These are phyloP conservation scores for Diadegma fenestrale DNA, from an alignment of 2,888 invertebrate genomes.

Conservation along the genomic window DNA sequence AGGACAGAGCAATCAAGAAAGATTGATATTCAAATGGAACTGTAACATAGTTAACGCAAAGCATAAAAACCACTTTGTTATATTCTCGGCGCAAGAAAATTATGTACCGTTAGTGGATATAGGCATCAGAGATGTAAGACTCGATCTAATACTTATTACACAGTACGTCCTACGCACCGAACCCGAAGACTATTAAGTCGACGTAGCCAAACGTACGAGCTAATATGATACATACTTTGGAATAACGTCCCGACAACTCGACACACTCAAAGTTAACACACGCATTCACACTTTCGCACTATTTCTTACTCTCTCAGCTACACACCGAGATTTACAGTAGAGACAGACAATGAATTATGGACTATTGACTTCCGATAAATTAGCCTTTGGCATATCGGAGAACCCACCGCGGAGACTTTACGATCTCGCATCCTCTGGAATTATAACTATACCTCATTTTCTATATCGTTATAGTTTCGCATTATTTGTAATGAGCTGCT, in stretches of 20 bases:
- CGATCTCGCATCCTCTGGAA: conserved; percentile 46
- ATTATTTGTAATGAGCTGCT: conserved; percentile 55
- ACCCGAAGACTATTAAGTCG: conserved; percentile 45
- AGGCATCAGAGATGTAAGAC: conserved; percentile 34
- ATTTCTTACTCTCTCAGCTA: conserved; percentile 10
- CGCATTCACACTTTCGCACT: background rate
- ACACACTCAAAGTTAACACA: conserved; percentile 49
- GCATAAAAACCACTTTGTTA: conserved; percentile 46
- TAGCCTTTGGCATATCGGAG: conserved; percentile 54
- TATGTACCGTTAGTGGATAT: conserved; percentile 51
- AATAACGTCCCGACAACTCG: conserved; percentile 41
- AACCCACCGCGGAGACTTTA: conserved; percentile 49
- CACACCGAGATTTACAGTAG: conserved; percentile 48
- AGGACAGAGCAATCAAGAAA: conserved; percentile 52
- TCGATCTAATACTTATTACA: conserved; percentile 58
- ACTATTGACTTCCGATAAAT: conserved; percentile 67
- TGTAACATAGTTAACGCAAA: conserved; percentile 55
- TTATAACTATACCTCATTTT: conserved; percentile 42
- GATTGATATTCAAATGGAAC: conserved; percentile 63
- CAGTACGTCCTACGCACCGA: conserved; percentile 62
- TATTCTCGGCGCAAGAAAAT: conserved; percentile 31
- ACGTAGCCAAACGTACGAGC: conserved; percentile 38
- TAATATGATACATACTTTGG: conserved; percentile 36
- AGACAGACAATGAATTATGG: conserved; percentile 64
- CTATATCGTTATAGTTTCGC: conserved; percentile 29